A percentile compares a stretch with the other conserved stretches of the same genome.
phyloP scores from a whole-genome alignment of 2,113 vertebrate genomes.

The Strix aluco region DNA sequence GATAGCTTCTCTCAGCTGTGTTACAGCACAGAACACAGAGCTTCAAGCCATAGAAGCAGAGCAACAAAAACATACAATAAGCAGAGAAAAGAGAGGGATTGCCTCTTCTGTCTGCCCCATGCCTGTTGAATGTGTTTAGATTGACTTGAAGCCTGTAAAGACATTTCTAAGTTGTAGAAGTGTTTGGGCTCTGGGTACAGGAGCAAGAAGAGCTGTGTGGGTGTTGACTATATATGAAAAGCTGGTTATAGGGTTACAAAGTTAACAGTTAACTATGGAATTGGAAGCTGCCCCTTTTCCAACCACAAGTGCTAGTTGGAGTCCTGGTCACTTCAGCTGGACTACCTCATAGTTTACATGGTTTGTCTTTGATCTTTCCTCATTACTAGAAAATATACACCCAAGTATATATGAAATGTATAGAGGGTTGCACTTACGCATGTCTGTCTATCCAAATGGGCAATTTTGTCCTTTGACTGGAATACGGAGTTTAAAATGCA shows the following conservation, averaged over 20 bases:
- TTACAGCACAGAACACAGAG: not conserved
- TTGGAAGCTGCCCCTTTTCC: not conserved
- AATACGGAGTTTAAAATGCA: not conserved
- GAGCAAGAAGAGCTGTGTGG: not conserved
- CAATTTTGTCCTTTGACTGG: not conserved
- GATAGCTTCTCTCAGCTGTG: not conserved
- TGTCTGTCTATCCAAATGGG: not conserved
- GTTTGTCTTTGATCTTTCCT: not conserved
- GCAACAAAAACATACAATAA: not conserved
- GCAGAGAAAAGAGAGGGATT: not conserved
- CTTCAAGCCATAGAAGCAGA: not conserved
- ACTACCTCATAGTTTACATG: not conserved
- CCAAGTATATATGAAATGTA: not conserved
- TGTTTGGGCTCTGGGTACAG: not conserved
- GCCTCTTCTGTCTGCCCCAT: not conserved
- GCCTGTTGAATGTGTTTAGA: not conserved
- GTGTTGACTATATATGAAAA: not conserved
- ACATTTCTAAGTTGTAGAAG: not conserved
- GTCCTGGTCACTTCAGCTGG: not conserved
- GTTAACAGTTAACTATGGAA: not conserved
- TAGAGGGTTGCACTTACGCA: rapidly evolving
- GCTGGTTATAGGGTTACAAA: not conserved
- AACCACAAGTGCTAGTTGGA: not conserved
- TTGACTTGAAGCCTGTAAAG: not conserved
- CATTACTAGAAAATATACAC: not conserved